Evolutionary conservation across 2,113 vertebrate genomes (phyloP), one percentile per base, ranked within the genome.

Genomic region (Arizona elegans): DNA sequence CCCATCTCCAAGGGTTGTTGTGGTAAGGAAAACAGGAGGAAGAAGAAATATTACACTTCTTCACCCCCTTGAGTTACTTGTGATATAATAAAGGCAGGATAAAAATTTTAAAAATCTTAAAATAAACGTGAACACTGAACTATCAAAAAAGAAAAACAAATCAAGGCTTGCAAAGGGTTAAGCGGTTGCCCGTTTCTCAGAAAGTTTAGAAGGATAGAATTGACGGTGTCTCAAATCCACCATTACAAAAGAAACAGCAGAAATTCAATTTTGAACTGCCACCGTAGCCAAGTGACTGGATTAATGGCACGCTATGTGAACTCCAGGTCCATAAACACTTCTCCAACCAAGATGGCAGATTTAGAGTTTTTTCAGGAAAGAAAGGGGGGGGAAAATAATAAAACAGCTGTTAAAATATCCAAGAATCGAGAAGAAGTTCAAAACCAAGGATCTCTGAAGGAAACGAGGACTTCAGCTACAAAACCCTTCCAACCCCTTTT

Each of bases 401-500:
- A 8, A 10, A n/a, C 15, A n/a, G 86, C 15, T 87, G 33, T 70
- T 54, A 75, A 56, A 53, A 53, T 53, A 58, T 11, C 15, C 24
- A 26, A 21, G 29, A 13, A 53, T 87, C 87, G 0, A 0, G 23
- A 93, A 88, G 85, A 65, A 1, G 12, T 54, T 56, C 24, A 24
- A 10, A 33, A 43, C 54, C n/a, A 59, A 70, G 23, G 11, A 96
- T 58, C 59, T 92, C 8, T 21, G 85, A 0, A 86, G 11, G 24
- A 43, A 38, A n/a, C 23, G 1, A 9, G 24, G 13, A 15, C 54
- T 70, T 7, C 92, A 93, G 59, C 54, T 65, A 23, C 38, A 91
- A 96, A 96, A 87, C 43, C 33, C 13, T 91, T 75, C 43, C 86
- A 91, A 29, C 94, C 65, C 59, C 26, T 7, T 43, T 50, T 24